Evolutionary conservation across 2,113 vertebrate genomes (phyloP).

Genomic region (Protobothrops mucrosquamatus): DNA sequence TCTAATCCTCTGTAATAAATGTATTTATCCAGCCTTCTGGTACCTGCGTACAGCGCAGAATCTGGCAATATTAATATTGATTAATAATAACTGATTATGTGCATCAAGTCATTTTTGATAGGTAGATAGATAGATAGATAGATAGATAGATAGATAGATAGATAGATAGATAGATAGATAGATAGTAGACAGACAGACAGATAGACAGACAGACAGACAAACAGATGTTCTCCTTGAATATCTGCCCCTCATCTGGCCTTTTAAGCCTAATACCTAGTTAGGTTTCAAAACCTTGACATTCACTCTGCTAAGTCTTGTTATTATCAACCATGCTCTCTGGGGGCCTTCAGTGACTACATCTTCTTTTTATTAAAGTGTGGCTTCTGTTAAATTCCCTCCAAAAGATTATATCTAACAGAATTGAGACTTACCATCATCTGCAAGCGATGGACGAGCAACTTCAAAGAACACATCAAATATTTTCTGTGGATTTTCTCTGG

Average conservation of each 20-base stretch:
- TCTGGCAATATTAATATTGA: not conserved
- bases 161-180: not conserved
- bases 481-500: constrained; percentile 75
- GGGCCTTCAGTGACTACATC: not conserved
- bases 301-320: not conserved
- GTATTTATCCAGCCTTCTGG: not conserved
- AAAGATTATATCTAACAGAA: not conserved
- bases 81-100: not conserved
- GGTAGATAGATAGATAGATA: not conserved
- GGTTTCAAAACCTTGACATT: not conserved
- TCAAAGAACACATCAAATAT: constrained; percentile 87
- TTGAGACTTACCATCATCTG: constrained; percentile 75
- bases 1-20: not conserved
- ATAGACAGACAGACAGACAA: no score
- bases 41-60: not conserved
- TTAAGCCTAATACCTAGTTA: not conserved
- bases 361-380: not conserved
- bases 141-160: not conserved
- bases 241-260: not conserved
- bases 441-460: constrained; percentile 74
- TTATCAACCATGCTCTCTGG: not conserved
- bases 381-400: not conserved
- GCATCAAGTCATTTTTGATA: not conserved
- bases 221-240: not conserved
- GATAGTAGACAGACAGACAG: not conserved